A percentile compares a stretch with the other conserved stretches of the same genome.
phyloP scores from a whole-genome alignment of 92 coral and sea anemone species.

The Bergia sp. region DNA sequence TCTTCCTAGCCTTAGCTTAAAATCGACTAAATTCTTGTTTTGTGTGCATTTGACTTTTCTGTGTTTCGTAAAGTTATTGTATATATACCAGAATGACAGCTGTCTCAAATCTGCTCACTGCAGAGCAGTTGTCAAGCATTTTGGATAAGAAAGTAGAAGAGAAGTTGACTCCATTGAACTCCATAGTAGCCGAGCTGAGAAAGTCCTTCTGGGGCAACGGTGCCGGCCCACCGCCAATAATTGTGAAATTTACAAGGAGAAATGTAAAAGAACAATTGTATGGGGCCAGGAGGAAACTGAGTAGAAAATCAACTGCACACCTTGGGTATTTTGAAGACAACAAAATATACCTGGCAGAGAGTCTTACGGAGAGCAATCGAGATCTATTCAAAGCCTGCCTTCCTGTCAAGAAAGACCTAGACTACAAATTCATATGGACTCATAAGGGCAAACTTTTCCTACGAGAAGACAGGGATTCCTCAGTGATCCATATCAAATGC shows the following conservation, averaged over 20 bases:
- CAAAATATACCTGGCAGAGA: constrained; percentile 15
- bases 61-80: no score
- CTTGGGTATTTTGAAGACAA: constrained; percentile 5
- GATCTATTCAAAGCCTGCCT: constrained; percentile 10
- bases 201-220: background rate
- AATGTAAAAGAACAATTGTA: constrained; percentile 21
- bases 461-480: background rate
- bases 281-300: constrained; percentile 13
- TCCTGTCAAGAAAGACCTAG: background rate
- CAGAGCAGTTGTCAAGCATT: no score
- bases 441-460: background rate
- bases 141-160: background rate
- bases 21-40: no score
- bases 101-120: no score
- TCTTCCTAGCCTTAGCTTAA: no score
- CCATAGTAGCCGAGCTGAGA: constrained; percentile 20
- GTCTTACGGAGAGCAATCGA: background rate
- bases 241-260: constrained; percentile 33
- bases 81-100: no score
- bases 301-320: background rate
- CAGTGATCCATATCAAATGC: background rate
- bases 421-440: background rate
- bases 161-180: constrained; percentile 37
- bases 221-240: constrained; percentile 26
- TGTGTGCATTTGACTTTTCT: no score